phyloP scores from a whole-genome alignment of 2,888 invertebrate genomes.

The Malacosoma neustria region DNA sequence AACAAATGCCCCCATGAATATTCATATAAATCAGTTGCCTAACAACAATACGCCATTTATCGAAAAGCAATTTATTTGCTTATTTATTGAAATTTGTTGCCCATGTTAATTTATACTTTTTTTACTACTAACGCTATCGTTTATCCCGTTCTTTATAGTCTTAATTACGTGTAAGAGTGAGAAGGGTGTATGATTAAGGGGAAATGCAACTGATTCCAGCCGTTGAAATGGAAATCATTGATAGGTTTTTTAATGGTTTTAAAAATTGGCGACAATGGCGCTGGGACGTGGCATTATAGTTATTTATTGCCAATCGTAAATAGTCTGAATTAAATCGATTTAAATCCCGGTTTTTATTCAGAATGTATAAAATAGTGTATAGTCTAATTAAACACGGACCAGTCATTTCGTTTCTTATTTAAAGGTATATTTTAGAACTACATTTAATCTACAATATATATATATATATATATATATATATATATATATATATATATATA shows the following conservation, averaged over 20 bases:
- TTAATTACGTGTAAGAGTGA: slow-evolving; percentile 32
- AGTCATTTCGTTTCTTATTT: no score
- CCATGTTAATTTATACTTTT: slow-evolving; percentile 43
- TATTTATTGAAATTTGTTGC: slow-evolving; percentile 72
- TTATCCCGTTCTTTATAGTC: slow-evolving; percentile 14
- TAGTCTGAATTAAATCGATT: slow-evolving; percentile 64
- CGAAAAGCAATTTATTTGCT: slow-evolving; percentile 67
- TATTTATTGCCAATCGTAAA: slow-evolving; percentile 68
- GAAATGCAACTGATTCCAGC: slow-evolving; percentile 51
- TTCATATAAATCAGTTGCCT: slow-evolving; percentile 71
- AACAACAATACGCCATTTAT: slow-evolving; percentile 61
- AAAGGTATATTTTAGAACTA: no score
- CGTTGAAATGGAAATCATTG: slow-evolving; percentile 56
- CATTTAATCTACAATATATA: no score
- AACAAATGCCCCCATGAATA: slow-evolving; percentile 58
- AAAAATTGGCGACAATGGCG: slow-evolving; percentile 67
- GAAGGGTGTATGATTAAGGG: slow-evolving; percentile 25
- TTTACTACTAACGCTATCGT: slow-evolving; percentile 36
- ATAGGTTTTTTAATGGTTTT: slow-evolving; percentile 69
- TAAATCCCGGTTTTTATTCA: slow-evolving; percentile 49
- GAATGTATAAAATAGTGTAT: not conserved
- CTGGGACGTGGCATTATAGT: slow-evolving; percentile 47
- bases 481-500: no score
- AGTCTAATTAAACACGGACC: no score
- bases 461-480: no score